Percentiles rank a stretch among this genome's conserved stretches.
These are phyloP conservation scores for Prunella himalayana DNA, from an alignment of 2,113 vertebrate genomes.

Conservation along the genomic window DNA sequence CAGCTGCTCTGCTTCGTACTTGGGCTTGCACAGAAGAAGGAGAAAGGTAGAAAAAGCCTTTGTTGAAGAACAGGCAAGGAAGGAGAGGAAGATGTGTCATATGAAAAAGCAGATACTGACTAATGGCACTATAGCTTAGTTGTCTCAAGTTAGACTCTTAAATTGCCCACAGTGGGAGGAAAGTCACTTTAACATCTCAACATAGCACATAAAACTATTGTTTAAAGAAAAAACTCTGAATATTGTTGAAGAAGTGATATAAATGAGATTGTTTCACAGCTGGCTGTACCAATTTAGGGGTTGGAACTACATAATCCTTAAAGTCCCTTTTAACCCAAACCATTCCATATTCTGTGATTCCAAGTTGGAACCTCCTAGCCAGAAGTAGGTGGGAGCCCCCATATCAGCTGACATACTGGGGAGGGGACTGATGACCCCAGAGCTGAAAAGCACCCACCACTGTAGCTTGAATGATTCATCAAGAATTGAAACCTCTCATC, in stretches of 20 bases:
- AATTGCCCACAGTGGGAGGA: conserved; percentile 12
- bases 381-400: not conserved
- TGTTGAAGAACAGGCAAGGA: not conserved
- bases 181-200: conserved; percentile 20
- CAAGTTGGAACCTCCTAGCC: not conserved
- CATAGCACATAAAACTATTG: not conserved
- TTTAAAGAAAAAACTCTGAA: not conserved
- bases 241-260: not conserved
- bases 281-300: not conserved
- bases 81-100: not conserved
- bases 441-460: not conserved
- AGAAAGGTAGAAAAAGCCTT: not conserved
- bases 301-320: not conserved
- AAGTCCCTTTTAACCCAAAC: not conserved
- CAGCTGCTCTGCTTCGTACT: conserved; percentile 11
- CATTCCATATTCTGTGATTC: not conserved
- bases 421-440: not conserved
- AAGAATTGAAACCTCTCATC: not conserved
- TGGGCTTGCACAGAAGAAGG: not conserved
- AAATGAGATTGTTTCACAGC: not conserved
- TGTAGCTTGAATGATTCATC: not conserved
- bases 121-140: not conserved
- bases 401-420: not conserved
- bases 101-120: not conserved
- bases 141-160: not conserved